Evolutionary conservation across 1,140 invertebrate genomes (phyloP), one percentile per base, ranked within the genome.

Genomic region (Heterodera carotae): DNA sequence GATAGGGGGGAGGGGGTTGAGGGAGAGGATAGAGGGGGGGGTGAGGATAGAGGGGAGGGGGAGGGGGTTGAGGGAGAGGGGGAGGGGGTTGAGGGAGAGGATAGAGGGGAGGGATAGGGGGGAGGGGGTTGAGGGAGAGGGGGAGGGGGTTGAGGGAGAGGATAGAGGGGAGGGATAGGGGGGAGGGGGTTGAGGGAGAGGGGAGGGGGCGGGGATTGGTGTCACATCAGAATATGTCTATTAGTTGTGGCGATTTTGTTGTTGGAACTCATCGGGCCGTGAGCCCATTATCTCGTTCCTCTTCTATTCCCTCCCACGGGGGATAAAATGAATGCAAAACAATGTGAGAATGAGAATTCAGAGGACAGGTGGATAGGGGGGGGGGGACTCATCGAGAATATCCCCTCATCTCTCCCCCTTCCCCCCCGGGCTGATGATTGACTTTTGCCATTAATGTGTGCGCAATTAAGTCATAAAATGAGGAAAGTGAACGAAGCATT

Each of bases 201-300:
- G 36, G 36, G 36, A 39, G 10, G 10, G 36, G 36, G 36, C 36
- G 36, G 36, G 36, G 39, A n/a, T n/a, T n/a, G 39, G 39, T 43
- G 39, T 12, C 39, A 6, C 39, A 12, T 22, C 48, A 66, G 33
- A 66, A 66, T 43, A 43, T 66, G 27, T 31, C 62, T 34, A 66
- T 66, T 34, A 66, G 27, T 31, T 66, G 27, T n/a, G 27, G 62
- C 25, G 62, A 66, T 66, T 66, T 66, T 66, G 62, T 66, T 34
- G 33, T 31, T 66, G 62, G 25, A 66, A 66, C 27, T 66, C 62
- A 66, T 29, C 62, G 62, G 62, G 62, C 62, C 33, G 62, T 66
- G 62, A 29, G 62, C 62, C 62, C 62, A 66, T 66, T 66, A 66
- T 66, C 62, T 66, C 62, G 8, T 12, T 66, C 27, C 27, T n/a